Evolutionary conservation across 2,888 invertebrate species (phyloP).

Genomic region (Cryptosula pallasiana): DNA sequence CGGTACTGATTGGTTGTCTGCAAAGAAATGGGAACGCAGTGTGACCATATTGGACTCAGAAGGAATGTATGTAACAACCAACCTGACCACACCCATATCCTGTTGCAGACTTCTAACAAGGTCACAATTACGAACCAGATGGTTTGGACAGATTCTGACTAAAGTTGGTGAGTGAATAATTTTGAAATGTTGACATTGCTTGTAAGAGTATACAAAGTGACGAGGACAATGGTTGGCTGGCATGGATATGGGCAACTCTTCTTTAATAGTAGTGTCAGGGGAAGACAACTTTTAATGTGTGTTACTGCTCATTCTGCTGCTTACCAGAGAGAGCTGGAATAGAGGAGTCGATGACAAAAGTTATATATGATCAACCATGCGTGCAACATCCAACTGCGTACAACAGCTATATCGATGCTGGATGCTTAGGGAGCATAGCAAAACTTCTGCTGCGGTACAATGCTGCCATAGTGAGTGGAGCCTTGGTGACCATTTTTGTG

Average conservation of each 20-base stretch:
- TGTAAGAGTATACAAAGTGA: too few relatives aligned
- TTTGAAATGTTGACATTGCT: neutral
- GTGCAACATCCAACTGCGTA: neutral
- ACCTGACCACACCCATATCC: neutral
- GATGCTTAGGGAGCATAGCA: neutral
- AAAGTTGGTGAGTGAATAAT: neutral
- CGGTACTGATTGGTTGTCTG: slow-evolving; percentile 19
- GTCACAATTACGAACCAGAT: slow-evolving; percentile 4
- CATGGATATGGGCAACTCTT: too few relatives aligned
- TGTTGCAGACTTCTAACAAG: slow-evolving; percentile 14
- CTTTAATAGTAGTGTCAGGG: too few relatives aligned
- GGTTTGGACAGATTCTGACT: neutral
- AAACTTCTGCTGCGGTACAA: slow-evolving; percentile 18
- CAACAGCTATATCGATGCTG: slow-evolving; percentile 14
- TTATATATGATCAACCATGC: slow-evolving; percentile 19
- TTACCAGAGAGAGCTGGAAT: neutral
- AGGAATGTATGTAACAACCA: neutral
- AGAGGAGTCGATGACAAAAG: neutral
- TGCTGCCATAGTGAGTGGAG: neutral
- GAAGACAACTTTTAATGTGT: too few relatives aligned
- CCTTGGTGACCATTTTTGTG: neutral
- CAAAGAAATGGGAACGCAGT: slow-evolving; percentile 2
- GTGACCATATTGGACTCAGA: neutral
- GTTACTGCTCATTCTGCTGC: too few relatives aligned
- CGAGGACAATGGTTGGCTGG: too few relatives aligned